A percentile compares a stretch with the other conserved stretches of the same genome.
Evolutionary conservation across 2,797 vertebrate species (phyloP).

Genomic region (Microchirus variegatus): DNA sequence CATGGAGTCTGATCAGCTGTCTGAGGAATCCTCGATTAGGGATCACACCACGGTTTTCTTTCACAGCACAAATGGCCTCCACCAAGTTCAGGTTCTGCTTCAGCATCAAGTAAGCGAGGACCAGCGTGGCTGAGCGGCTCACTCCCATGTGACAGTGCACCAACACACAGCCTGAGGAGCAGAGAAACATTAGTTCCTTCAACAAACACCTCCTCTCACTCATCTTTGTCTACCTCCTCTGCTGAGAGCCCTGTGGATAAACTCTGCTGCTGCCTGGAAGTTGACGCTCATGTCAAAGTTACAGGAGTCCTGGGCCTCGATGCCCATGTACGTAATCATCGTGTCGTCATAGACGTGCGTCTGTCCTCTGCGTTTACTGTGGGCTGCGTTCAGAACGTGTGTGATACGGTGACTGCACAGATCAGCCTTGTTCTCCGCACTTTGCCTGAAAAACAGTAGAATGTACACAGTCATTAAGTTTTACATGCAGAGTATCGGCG

Average conservation of each 20-base stretch:
- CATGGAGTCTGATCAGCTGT: slow-evolving; percentile 88
- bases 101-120: slow-evolving; percentile 95
- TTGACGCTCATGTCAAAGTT: slow-evolving; percentile 91
- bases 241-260: slow-evolving; percentile 88
- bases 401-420: slow-evolving; percentile 84
- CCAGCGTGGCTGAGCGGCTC: slow-evolving; percentile 92
- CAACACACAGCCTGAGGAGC: slow-evolving; percentile 86
- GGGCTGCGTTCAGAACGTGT: slow-evolving; percentile 90
- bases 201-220: not conserved
- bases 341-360: slow-evolving; percentile 83
- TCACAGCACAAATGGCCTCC: slow-evolving; percentile 93
- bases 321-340: slow-evolving; percentile 87
- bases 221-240: slow-evolving; percentile 73
- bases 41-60: slow-evolving; percentile 89
- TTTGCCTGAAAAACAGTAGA: slow-evolving; percentile 76
- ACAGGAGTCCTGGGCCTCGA: slow-evolving; percentile 87
- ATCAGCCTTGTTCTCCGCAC: slow-evolving; percentile 86
- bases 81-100: slow-evolving; percentile 90
- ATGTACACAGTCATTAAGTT: not conserved
- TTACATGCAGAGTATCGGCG: too few relatives aligned
- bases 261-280: slow-evolving; percentile 88
- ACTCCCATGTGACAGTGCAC: slow-evolving; percentile 94
- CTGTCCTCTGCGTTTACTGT: slow-evolving; percentile 84
- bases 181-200: slow-evolving; percentile 2
- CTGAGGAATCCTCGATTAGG: slow-evolving; percentile 93